Evolutionary conservation across 2,113 vertebrate genomes (phyloP).

Genomic region (Proterorhinus semilunaris): DNA sequence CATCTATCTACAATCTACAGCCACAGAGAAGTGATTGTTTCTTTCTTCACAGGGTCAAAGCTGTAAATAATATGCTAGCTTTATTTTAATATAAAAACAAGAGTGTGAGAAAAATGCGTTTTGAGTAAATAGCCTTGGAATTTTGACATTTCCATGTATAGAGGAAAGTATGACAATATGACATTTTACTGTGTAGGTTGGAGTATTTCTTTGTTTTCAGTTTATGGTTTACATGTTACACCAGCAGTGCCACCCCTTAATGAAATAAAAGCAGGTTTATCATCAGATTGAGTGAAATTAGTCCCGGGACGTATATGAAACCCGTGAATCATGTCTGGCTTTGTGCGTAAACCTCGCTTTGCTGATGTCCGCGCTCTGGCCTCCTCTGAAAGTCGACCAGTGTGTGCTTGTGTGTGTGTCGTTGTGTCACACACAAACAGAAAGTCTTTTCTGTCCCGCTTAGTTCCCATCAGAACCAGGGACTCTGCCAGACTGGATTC

Average conservation of each 20-base stretch:
- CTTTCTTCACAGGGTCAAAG: constrained; percentile 5
- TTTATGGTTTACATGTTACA: too few species aligned
- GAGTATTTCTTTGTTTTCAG: too few species aligned
- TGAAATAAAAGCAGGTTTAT: constrained; percentile 9
- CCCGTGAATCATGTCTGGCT: constrained; percentile 62
- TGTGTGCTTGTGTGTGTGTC: constrained; percentile 29
- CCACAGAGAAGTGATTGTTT: neutral
- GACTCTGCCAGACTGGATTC: constrained; percentile 56
- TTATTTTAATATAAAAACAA: too few species aligned
- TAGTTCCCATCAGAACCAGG: constrained; percentile 51
- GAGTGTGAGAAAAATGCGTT: too few species aligned
- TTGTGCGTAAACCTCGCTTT: constrained; percentile 49
- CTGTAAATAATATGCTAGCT: too few species aligned
- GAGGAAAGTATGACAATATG: too few species aligned
- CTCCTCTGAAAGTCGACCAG: constrained; percentile 36
- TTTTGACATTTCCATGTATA: too few species aligned
- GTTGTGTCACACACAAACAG: constrained; percentile 19
- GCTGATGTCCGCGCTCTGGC: constrained; percentile 28
- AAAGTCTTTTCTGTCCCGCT: constrained; percentile 48
- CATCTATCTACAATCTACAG: too few species aligned
- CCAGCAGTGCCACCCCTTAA: neutral
- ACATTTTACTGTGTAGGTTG: too few species aligned
- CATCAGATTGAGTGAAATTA: constrained; percentile 57
- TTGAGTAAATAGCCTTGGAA: too few species aligned
- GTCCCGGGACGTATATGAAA: constrained; percentile 59